These are phyloP conservation scores for Rhagonycha fulva DNA, from an alignment of 2,888 invertebrate genomes.

Conservation along the genomic window DNA sequence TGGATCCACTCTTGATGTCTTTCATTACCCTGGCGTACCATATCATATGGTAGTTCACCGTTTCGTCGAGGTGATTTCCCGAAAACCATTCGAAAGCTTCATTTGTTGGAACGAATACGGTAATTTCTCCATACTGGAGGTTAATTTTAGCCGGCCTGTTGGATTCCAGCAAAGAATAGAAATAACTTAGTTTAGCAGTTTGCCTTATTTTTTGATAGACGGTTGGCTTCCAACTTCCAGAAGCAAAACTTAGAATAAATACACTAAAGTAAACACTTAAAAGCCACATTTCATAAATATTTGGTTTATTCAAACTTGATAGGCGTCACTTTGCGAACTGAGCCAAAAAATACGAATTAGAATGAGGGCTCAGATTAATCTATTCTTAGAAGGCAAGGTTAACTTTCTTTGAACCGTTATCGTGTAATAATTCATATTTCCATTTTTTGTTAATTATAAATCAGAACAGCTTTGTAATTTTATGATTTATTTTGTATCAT, in stretches of 20 bases:
- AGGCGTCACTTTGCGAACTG: constrained; percentile 4
- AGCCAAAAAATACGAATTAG: constrained; percentile 1
- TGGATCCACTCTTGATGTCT: constrained; percentile 54
- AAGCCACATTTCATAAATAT: not conserved
- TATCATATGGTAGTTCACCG: constrained; percentile 49
- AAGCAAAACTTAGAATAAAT: not conserved
- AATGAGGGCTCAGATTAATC: constrained; percentile 3
- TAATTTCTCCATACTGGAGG: constrained; percentile 73
- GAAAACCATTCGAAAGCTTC: constrained; percentile 66
- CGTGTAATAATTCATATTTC: not conserved
- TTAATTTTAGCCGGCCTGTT: constrained; percentile 72
- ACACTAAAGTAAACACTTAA: not conserved
- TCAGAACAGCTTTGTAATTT: not conserved
- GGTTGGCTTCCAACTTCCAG: constrained; percentile 29
- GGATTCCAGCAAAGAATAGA: constrained; percentile 71
- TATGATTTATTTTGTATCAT: not conserved
- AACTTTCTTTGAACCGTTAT: constrained; percentile 5
- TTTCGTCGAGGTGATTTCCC: constrained; percentile 62
- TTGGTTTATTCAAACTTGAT: constrained; percentile 5
- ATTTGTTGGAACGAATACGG: constrained; percentile 86
- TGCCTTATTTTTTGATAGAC: constrained; percentile 45
- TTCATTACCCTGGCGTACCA: constrained; percentile 65
- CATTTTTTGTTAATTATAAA: not conserved
- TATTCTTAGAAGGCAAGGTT: constrained; percentile 6
- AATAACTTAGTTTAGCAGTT: constrained; percentile 61